Base-by-base conservation (phyloP, 2,888 invertebrate species). In the Apamea sordens region DNA sequence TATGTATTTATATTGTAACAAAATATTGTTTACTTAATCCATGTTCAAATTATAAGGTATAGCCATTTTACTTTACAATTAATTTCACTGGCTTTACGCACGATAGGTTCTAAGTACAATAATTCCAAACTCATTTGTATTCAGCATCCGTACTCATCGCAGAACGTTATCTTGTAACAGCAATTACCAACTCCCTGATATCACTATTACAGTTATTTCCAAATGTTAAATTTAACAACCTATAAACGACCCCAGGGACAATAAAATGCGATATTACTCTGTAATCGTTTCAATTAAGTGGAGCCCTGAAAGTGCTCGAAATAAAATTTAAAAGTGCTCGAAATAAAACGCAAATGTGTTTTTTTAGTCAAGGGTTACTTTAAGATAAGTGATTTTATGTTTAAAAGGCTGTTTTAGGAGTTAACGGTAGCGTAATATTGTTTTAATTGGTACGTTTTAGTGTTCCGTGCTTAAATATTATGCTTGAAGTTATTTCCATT, bases 271-370 rank as follows among this genome's bases (percentile, higher is more conserved):
- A 72, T 82, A 82, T 83, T 78, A 76, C 69, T 76, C 72, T 73
- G 85, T 89, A 88, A 90, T 90, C 89, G 87, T 88, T 91, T 86
- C 89, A 91, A 89, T 92, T 91, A 88, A 90, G 86, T 84, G 80
- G 65, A 73, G 76, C 44, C 81, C 76, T 79, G 53, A 85, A 70
- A 76, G 80, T 65, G 41, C 65, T 68, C 28, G 53, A 65, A 76
- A 82, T 85, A 85, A 74, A 84, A 74, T 72, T 71, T 59, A 53
- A 76, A 76, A 59, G 28, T 53, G 21, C 21, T 56, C 15, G 32
- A 47, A 76, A 84, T 88, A 84, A 83, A 83, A 79, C 53, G 68
- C 13, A n/a, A 87, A 75, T 73, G 73, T 65, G 75, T 75, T 86
- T 73, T 82, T 85, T 78, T 65, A 75, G 67, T 73, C 11, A 73